These are phyloP conservation scores for Erpetoichthys calabaricus DNA, from an alignment of 2,797 vertebrate genomes.

Conservation along the genomic window DNA sequence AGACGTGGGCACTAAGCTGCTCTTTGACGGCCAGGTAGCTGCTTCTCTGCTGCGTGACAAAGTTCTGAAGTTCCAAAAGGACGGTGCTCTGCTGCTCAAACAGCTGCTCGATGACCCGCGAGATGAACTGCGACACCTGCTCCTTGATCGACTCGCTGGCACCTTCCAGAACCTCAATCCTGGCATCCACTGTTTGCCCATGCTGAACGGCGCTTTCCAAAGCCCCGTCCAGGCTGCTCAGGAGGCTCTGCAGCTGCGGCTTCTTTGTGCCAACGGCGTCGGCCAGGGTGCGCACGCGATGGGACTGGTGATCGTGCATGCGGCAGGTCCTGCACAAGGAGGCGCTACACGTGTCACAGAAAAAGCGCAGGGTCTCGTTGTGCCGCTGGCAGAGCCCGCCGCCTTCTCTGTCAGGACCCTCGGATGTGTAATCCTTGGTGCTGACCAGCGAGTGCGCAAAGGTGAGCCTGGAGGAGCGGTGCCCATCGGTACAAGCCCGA, in stretches of 20 bases:
- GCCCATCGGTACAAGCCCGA: slow-evolving; percentile 10
- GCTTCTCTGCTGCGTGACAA: slow-evolving; percentile 14
- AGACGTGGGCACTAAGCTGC: slow-evolving; percentile 14
- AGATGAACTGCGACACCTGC: slow-evolving; percentile 13
- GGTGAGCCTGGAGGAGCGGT: slow-evolving; percentile 12
- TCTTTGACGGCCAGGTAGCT: slow-evolving; percentile 4
- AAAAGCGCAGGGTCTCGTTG: slow-evolving; percentile 10
- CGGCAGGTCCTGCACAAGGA: slow-evolving; percentile 19
- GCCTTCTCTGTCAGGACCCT: slow-evolving; percentile 12
- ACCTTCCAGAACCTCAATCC: slow-evolving; percentile 9
- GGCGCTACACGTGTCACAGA: slow-evolving; percentile 13
- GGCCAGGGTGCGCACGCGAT: slow-evolving; percentile 14
- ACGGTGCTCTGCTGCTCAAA: slow-evolving; percentile 15
- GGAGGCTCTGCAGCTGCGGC: slow-evolving; percentile 15
- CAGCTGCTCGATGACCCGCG: slow-evolving; percentile 10
- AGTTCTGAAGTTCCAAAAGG: slow-evolving; percentile 8
- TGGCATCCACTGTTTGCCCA: slow-evolving; percentile 13
- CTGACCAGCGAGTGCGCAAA: slow-evolving; percentile 13
- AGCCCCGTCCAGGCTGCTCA: slow-evolving; percentile 14
- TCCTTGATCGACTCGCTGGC: slow-evolving; percentile 7
- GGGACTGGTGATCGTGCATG: slow-evolving; percentile 15
- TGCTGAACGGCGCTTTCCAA: slow-evolving; percentile 12
- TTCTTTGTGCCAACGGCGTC: slow-evolving; percentile 10
- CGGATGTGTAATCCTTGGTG: slow-evolving; percentile 9
- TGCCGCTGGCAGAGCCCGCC: slow-evolving; percentile 11